Evolutionary conservation across 2,888 invertebrate species (phyloP), one percentile per base, ranked within the genome.

Genomic region (Tuberolachnus salignus): DNA sequence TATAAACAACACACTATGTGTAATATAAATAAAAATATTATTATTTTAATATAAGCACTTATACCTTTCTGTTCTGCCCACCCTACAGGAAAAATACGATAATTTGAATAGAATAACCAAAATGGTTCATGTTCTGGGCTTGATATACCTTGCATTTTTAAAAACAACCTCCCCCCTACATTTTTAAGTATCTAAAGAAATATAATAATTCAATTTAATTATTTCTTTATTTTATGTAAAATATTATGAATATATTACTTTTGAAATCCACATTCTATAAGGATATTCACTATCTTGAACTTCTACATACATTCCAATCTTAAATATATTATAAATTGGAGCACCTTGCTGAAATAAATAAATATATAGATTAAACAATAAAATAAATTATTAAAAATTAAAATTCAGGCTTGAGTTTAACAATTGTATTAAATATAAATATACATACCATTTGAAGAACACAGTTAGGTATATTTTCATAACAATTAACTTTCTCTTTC

Each of bases 1-100:
- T 88, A 88, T 87, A 88, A 87, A 88, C 87, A 84, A 46, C 49
- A 84, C 84, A 84, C 84, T 84, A 85, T 84, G 84, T 84, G 84
- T 34, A 34, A 6, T 4, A 34, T 34, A 34, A 34, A 34, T 34
- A 6, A 3, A 34, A 34, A 34, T 34, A 34, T 34, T 4, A 34
- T 34, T 34, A 34, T 34, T 34, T 4, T 34, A 34, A 34, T 34
- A 34, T 34, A 34, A 34, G 6, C 3, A n/a, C 1, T 51, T 42
- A 64, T 66, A 78, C 78, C 78, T 61, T 78, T 78, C 10, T 69
- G 78, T 23, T 78, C 78, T 69, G 78, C 78, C 78, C 78, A 78
- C 16, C 78, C 78, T 8, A 78, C 34, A 23, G 78, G 78, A 78
- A 78, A 78, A n/a, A 78, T 34, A 61, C 78, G 78, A 42, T 78